A percentile compares a stretch with the other conserved stretches of the same genome.
These are phyloP conservation scores for Neogale vison DNA, from an alignment of 2,113 vertebrate genomes.

Conservation along the genomic window DNA sequence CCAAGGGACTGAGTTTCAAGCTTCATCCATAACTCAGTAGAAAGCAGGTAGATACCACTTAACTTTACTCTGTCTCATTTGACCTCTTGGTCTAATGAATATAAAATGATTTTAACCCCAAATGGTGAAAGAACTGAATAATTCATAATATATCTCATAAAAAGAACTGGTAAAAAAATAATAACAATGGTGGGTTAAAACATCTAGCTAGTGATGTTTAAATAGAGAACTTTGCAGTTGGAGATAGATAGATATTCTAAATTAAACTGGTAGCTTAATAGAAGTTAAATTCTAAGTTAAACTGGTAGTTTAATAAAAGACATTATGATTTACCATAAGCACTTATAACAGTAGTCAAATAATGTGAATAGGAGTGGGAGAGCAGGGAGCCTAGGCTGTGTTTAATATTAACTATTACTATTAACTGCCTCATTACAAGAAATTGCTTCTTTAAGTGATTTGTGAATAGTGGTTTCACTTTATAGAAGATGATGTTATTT, in stretches of 20 bases:
- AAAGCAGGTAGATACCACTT: neutral
- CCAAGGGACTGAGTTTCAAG: neutral
- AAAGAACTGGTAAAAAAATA: neutral
- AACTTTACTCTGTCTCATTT: neutral
- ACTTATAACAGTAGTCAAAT: neutral
- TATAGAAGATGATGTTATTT: constrained; percentile 22
- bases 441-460: constrained; percentile 19
- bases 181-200: neutral
- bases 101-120: neutral
- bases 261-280: neutral
- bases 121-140: neutral
- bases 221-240: neutral
- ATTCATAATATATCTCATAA: neutral
- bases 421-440: neutral
- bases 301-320: neutral
- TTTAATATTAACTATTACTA: neutral
- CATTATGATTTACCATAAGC: neutral
- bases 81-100: neutral
- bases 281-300: neutral
- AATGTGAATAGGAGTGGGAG: neutral
- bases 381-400: neutral
- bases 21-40: neutral
- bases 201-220: neutral
- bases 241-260: too few relatives aligned
- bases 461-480: neutral